Conservation (phyloP, 2,113 vertebrate genomes). For the Rhagologus leucostigma region DNA sequence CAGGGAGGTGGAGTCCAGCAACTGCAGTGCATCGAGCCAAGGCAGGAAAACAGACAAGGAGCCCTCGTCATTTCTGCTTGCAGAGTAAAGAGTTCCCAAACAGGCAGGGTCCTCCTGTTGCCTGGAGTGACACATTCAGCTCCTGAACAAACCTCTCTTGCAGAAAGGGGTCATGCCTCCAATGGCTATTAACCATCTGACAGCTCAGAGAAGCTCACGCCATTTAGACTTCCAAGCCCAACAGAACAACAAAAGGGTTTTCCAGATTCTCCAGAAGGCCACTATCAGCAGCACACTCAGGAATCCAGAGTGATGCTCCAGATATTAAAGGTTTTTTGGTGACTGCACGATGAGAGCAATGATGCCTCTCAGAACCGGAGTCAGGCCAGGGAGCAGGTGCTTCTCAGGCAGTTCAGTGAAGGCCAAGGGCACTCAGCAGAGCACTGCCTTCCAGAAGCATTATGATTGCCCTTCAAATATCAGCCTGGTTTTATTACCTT, state of each 20-base stretch:
- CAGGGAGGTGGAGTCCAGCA: background rate
- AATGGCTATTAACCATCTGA: background rate
- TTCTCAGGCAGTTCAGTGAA: background rate
- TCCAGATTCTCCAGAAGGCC: background rate
- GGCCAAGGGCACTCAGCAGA: background rate
- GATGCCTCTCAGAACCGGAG: background rate
- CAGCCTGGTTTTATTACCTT: background rate
- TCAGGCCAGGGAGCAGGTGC: background rate
- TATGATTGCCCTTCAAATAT: background rate
- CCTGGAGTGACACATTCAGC: background rate
- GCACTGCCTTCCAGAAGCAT: background rate
- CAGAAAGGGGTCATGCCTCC: background rate
- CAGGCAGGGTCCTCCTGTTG: background rate
- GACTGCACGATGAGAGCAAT: rapidly evolving
- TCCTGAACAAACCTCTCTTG: background rate
- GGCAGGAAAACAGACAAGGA: background rate
- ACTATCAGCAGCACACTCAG: background rate
- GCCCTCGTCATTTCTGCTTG: rapidly evolving
- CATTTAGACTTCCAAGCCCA: background rate
- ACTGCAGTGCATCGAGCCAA: background rate
- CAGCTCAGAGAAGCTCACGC: background rate
- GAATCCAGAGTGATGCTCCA: background rate
- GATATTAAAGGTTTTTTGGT: background rate
- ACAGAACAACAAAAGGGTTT: background rate
- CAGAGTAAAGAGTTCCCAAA: background rate